These are phyloP conservation scores for Halichoerus grypus DNA, from an alignment of 2,113 vertebrate species.

Conservation along the genomic window DNA sequence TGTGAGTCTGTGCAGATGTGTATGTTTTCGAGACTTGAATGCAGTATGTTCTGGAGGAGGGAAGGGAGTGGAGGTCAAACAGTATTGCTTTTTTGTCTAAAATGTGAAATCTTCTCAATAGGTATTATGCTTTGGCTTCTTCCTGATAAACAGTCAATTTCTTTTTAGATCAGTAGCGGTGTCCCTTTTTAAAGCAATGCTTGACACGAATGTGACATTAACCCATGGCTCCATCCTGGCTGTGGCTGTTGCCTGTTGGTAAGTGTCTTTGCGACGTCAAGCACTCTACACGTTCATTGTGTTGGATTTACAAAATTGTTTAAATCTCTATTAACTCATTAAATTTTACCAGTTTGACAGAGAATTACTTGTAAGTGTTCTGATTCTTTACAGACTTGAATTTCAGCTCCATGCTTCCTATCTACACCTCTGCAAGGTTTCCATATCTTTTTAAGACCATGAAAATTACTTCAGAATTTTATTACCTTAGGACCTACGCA, in stretches of 20 bases:
- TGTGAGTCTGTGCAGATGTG: background rate
- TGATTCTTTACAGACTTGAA: background rate
- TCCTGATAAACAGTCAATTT: background rate
- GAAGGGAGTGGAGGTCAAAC: background rate
- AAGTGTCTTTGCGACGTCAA: background rate
- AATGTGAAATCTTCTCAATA: background rate
- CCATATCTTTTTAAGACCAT: background rate
- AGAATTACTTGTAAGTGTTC: background rate
- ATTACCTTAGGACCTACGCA: background rate
- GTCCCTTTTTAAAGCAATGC: background rate
- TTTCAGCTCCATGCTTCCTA: background rate
- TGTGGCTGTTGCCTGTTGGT: background rate
- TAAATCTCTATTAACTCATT: background rate
- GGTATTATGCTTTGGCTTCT: background rate
- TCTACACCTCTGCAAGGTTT: background rate
- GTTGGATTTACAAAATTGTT: background rate
- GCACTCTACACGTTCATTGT: background rate
- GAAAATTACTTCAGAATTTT: background rate
- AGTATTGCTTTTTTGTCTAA: background rate
- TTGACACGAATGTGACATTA: background rate
- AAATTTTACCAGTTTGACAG: background rate
- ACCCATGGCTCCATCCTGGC: background rate
- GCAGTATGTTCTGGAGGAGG: background rate
- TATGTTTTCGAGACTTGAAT: background rate
- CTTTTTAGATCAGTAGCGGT: background rate